Evolutionary conservation across 2,888 invertebrate species (phyloP).

Genomic region (Thera britannica): DNA sequence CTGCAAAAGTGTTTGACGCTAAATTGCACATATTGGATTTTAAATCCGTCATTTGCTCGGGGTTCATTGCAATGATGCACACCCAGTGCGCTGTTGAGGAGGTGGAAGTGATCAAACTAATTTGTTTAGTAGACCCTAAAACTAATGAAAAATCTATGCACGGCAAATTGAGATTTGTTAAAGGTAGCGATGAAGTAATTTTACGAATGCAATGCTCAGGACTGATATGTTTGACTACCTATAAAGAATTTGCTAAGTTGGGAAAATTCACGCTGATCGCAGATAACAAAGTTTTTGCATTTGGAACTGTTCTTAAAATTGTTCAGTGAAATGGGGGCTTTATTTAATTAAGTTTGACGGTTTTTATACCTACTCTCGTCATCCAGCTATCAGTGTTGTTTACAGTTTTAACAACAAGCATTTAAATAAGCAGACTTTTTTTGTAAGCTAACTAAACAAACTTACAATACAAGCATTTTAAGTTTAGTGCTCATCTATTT

Average conservation of each 20-base stretch:
- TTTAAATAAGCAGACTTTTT: too few relatives aligned
- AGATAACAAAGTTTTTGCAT: slow-evolving; percentile 6
- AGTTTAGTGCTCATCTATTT: too few relatives aligned
- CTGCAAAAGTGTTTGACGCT: slow-evolving; percentile 14
- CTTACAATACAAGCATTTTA: too few relatives aligned
- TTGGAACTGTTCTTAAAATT: slow-evolving; percentile 13
- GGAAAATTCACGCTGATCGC: slow-evolving; percentile 8
- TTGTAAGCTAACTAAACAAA: too few relatives aligned
- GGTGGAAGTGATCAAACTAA: not conserved
- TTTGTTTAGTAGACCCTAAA: slow-evolving; percentile 6
- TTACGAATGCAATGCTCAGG: slow-evolving; percentile 5
- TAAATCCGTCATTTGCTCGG: slow-evolving; percentile 1
- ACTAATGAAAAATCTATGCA: not conserved
- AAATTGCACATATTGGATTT: slow-evolving; percentile 5
- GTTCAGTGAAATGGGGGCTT: not conserved
- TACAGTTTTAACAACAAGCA: too few relatives aligned
- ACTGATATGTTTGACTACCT: slow-evolving; percentile 5
- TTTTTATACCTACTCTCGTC: too few relatives aligned
- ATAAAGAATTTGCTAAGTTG: slow-evolving; percentile 2
- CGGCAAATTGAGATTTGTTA: not conserved
- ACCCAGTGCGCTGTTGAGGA: slow-evolving; percentile 1
- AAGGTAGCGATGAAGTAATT: not conserved
- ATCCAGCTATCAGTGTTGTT: too few relatives aligned
- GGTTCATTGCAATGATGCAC: slow-evolving; percentile 9
- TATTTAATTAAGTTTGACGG: too few relatives aligned